Evolutionary conservation across 2,888 invertebrate genomes (phyloP), one percentile per base, ranked within the genome.

Genomic region (Tridacna gigas): DNA sequence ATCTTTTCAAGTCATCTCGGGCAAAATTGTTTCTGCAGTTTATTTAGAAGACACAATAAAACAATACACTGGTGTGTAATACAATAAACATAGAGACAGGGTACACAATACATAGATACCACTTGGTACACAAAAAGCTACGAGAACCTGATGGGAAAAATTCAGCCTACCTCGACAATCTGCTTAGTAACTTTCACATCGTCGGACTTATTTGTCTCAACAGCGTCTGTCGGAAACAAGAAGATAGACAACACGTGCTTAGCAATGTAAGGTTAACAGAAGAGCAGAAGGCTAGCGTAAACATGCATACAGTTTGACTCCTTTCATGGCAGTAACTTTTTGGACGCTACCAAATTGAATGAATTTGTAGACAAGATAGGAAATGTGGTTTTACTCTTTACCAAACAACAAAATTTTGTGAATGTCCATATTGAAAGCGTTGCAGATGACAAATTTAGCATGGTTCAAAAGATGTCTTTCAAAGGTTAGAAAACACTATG

Each of bases 101-200:
- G 56, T 20, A 56, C 56, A 56, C 20, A 56, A 20, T 5, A 56
- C 56, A 56, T 20, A 56, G 18, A 56, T 20, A 20, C 15, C 56
- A 20, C 56, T 56, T 56, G 15, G 37, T 37, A 37, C 2, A 37
- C 37, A 37, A 56, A 11, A 56, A 56, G 56, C 56, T 56, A 5
- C 22, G 9, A 67, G 25, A 71, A 20, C 71, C 56, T 67, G 12
- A 79, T 11, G 26, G 28, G 37, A 47, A 47, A 63, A 25, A 51
- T 47, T 45, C 11, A 18, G 67, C 87, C 86, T 84, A 89, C 89
- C 87, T 87, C 89, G 15, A 81, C 79, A 73, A 65, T 79, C 61
- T 85, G 77, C 79, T 80, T 84, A 7, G 88, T 79, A 20, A 79
- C 86, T 82, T 89, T 87, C 26, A 86, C 84, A 65, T 88, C 89